These are phyloP conservation scores for Microctenopoma stevenorrisi DNA, from an alignment of 2,797 vertebrate species.

Conservation along the genomic window DNA sequence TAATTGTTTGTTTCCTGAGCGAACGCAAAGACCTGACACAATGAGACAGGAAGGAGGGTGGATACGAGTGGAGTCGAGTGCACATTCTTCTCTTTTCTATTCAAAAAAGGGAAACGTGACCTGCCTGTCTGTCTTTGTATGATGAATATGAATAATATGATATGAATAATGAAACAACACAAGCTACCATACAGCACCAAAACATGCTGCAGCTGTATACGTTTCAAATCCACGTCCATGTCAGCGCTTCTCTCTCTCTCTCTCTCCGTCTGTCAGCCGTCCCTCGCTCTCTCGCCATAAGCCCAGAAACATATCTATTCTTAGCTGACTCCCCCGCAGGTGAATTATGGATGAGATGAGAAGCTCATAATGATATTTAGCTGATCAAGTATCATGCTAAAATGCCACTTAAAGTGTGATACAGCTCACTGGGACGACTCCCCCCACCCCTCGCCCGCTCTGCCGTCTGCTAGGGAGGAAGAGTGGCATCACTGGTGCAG, in stretches of 20 bases:
- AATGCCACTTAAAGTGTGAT: slow-evolving; percentile 80
- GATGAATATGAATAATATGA: slow-evolving; percentile 49
- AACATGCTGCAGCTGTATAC: slow-evolving; percentile 29
- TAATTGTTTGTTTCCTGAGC: slow-evolving; percentile 70
- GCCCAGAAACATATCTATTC: slow-evolving; percentile 62
- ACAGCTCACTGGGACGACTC: slow-evolving; percentile 39
- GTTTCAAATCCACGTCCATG: slow-evolving; percentile 40
- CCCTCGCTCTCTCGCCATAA: slow-evolving; percentile 28
- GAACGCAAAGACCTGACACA: slow-evolving; percentile 59
- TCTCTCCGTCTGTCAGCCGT: not conserved
- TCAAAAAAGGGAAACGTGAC: slow-evolving; percentile 62
- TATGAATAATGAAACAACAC: slow-evolving; percentile 41
- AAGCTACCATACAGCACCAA: slow-evolving; percentile 13
- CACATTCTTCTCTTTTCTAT: slow-evolving; percentile 31
- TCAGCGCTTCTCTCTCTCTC: slow-evolving; percentile 41
- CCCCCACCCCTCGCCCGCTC: slow-evolving; percentile 23
- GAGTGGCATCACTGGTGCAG: slow-evolving; percentile 32
- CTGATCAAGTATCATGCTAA: slow-evolving; percentile 78
- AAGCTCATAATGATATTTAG: slow-evolving; percentile 76
- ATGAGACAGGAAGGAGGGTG: slow-evolving; percentile 64
- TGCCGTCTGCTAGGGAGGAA: slow-evolving; percentile 9
- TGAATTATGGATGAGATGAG: slow-evolving; percentile 83
- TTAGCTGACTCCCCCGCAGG: slow-evolving; percentile 65
- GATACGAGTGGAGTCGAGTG: slow-evolving; percentile 23
- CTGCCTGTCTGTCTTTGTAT: slow-evolving; percentile 39